Percentiles rank a stretch among this genome's conserved stretches.
Evolutionary conservation across 2,888 invertebrate genomes (phyloP).

Genomic region (Cantharis lateralis): DNA sequence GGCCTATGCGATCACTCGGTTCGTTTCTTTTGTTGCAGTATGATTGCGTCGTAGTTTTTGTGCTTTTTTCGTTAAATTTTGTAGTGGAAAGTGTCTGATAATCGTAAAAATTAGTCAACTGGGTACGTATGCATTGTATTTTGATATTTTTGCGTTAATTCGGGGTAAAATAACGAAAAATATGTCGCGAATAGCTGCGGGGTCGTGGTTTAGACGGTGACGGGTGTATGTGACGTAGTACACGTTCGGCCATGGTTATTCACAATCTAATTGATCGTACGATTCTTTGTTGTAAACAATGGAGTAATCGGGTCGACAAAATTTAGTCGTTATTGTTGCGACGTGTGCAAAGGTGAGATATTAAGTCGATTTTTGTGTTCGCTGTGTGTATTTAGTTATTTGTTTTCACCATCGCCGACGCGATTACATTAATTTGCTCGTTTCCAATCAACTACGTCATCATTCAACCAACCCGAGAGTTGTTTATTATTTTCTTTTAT

Average conservation of each 20-base stretch:
- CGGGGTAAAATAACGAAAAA: constrained; percentile 5
- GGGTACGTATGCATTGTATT: constrained; percentile 11
- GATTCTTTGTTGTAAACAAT: constrained; percentile 25
- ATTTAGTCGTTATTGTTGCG: not conserved
- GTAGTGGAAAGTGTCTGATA: constrained; percentile 21
- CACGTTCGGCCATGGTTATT: constrained; percentile 4
- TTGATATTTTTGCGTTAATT: not conserved
- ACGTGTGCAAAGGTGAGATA: constrained; percentile 6
- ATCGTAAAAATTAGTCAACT: constrained; percentile 7
- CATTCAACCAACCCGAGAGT: not conserved
- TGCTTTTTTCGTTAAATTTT: constrained; percentile 34
- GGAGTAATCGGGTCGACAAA: not conserved
- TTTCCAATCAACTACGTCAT: not conserved
- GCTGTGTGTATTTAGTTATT: not conserved
- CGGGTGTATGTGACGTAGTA: constrained; percentile 14
- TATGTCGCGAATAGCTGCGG: constrained; percentile 6
- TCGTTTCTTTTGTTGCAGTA: constrained; percentile 37
- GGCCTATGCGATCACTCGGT: constrained; percentile 35
- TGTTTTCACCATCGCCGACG: not conserved
- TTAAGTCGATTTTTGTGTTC: not conserved
- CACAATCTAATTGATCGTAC: constrained; percentile 19
- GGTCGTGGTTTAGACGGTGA: constrained; percentile 11
- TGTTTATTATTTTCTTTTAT: not conserved
- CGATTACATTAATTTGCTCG: not conserved
- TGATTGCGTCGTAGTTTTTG: constrained; percentile 33